Percentiles rank a stretch among this genome's conserved stretches.
phyloP scores from a whole-genome alignment of 2,797 vertebrate genomes.

The Chloroceryle amazona region DNA sequence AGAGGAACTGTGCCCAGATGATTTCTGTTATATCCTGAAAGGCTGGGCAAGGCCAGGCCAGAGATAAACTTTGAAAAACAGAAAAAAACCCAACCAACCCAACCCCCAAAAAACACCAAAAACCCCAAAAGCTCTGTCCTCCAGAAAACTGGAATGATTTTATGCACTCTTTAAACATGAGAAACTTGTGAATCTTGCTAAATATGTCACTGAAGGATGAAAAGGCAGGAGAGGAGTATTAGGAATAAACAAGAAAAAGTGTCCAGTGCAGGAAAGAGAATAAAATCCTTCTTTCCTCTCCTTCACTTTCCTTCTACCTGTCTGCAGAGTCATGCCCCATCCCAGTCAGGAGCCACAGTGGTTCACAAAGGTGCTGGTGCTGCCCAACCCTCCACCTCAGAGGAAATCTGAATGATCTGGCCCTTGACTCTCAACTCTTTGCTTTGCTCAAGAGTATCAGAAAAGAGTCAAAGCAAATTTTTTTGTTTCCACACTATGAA shows the following conservation, averaged over 20 bases:
- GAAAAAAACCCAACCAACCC: no score
- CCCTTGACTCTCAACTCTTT: background rate
- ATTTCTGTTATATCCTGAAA: background rate
- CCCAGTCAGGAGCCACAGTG: fast-evolving
- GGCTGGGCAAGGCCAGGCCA: background rate
- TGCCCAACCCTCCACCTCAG: background rate
- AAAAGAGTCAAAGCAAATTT: background rate
- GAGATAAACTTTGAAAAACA: background rate
- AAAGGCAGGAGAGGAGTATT: background rate
- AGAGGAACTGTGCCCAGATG: background rate
- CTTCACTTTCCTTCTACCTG: background rate
- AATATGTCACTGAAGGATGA: background rate
- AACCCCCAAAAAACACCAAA: background rate
- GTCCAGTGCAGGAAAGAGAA: background rate
- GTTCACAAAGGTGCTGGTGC: background rate
- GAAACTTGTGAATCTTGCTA: background rate
- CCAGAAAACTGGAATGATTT: background rate
- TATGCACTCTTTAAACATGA: background rate
- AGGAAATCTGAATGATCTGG: background rate
- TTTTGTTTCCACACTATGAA: background rate
- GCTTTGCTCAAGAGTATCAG: background rate
- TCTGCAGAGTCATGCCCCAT: background rate
- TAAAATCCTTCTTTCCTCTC: background rate
- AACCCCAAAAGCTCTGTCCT: background rate
- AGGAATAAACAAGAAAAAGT: background rate